Evolutionary conservation across 2,113 vertebrate species (phyloP).

Genomic region (Callopanchax toddi): DNA sequence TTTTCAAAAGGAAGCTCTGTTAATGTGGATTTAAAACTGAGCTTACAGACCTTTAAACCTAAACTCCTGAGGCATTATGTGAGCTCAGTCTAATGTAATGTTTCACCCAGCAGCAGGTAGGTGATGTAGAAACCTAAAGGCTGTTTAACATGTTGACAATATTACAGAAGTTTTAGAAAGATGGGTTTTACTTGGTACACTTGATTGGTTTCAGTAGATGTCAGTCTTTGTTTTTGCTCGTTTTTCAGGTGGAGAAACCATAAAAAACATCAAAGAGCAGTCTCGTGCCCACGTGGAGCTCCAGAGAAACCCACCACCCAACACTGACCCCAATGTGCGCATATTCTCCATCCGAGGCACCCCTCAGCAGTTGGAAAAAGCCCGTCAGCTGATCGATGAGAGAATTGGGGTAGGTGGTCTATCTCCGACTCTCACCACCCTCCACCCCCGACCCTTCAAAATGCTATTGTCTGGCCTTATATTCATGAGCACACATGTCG

Average conservation of each 20-base stretch:
- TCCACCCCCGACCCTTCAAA: neutral
- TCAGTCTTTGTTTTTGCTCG: neutral
- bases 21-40: too few relatives aligned
- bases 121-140: too few relatives aligned
- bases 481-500: constrained; percentile 79
- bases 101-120: too few relatives aligned
- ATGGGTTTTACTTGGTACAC: too few relatives aligned
- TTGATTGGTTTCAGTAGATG: too few relatives aligned
- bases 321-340: constrained; percentile 91
- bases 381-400: constrained; percentile 97
- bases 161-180: neutral
- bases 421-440: neutral
- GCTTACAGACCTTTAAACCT: too few relatives aligned
- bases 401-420: constrained; percentile 93
- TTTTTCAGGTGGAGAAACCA: constrained; percentile 92
- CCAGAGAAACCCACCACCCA: constrained; percentile 94
- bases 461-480: constrained; percentile 65
- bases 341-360: constrained; percentile 95
- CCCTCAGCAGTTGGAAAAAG: constrained; percentile 94
- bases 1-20: too few relatives aligned
- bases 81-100: too few relatives aligned
- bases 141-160: too few relatives aligned
- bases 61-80: too few relatives aligned
- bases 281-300: constrained; percentile 97
- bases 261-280: constrained; percentile 99